Evolutionary conservation across 2,113 vertebrate genomes (phyloP).

Genomic region (Chaetops frenatus): DNA sequence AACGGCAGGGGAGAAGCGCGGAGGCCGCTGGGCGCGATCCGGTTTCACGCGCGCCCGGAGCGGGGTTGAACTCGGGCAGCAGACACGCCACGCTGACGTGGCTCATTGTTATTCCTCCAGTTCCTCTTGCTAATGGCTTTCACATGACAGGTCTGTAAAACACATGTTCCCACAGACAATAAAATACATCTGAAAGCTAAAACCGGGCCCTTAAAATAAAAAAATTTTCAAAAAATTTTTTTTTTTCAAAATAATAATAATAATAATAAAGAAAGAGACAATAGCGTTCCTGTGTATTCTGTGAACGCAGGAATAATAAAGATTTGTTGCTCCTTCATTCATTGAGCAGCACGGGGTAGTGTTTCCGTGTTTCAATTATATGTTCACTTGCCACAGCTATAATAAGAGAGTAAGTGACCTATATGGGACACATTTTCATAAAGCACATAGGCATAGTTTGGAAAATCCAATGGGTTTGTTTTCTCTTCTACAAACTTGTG

Average conservation of each 20-base stretch:
- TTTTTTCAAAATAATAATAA: neutral
- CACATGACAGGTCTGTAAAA: conserved; percentile 77
- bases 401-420: conserved; percentile 49
- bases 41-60: conserved; percentile 14
- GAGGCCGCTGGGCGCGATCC: neutral
- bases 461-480: conserved; percentile 62
- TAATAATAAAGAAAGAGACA: neutral
- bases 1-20: conserved; percentile 18
- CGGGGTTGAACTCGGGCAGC: conserved; percentile 56
- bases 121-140: conserved; percentile 71
- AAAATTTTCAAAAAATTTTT: too few relatives aligned
- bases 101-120: conserved; percentile 59
- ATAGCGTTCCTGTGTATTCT: conserved; percentile 40
- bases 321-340: conserved; percentile 59
- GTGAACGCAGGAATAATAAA: conserved; percentile 48
- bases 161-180: conserved; percentile 75
- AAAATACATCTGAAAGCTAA: conserved; percentile 70
- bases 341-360: conserved; percentile 32
- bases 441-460: conserved; percentile 55
- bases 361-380: conserved; percentile 56
- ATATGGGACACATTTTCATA: conserved; percentile 51
- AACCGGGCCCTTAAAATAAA: conserved; percentile 4
- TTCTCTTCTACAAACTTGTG: conserved; percentile 66
- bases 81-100: conserved; percentile 59
- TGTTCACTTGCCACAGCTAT: conserved; percentile 51